Evolutionary conservation across 2,888 invertebrate genomes (phyloP).

Genomic region (Cryptops parisi): DNA sequence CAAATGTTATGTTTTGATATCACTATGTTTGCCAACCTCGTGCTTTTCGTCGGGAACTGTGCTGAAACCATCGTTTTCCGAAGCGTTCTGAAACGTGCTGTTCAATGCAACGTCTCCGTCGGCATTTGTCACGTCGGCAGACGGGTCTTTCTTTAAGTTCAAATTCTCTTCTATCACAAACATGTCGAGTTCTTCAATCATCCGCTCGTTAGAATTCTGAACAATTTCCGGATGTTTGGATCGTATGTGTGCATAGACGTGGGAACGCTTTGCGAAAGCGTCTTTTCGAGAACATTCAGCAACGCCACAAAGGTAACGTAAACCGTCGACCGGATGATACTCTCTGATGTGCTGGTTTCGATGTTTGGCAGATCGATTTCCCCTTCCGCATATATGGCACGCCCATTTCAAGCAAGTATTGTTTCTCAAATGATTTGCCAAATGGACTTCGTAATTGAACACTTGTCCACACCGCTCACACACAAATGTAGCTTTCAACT

Average conservation of each 20-base stretch:
- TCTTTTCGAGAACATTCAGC: not conserved
- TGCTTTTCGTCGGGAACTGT: no score
- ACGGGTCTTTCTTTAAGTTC: no score
- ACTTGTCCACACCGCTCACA: slow-evolving; percentile 12
- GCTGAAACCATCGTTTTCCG: no score
- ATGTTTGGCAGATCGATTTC: slow-evolving; percentile 10
- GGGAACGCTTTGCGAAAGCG: slow-evolving; percentile 5
- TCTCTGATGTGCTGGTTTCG: slow-evolving; percentile 10
- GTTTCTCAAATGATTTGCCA: slow-evolving; percentile 9
- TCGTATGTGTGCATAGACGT: slow-evolving; percentile 6
- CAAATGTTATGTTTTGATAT: no score
- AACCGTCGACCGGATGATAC: slow-evolving; percentile 2
- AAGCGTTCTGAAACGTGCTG: no score
- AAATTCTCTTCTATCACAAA: slow-evolving; percentile 6
- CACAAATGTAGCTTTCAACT: slow-evolving; percentile 11
- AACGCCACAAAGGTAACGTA: slow-evolving; percentile 8
- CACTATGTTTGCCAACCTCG: no score
- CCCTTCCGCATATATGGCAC: slow-evolving; percentile 7
- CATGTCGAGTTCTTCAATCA: not conserved
- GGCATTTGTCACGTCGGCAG: no score
- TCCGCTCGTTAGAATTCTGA: not conserved
- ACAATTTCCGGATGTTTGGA: slow-evolving; percentile 6
- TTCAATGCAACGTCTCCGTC: no score
- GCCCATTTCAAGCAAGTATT: slow-evolving; percentile 13
- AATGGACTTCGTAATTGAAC: slow-evolving; percentile 10